These are phyloP conservation scores for Digitonthophagus gazella DNA, from an alignment of 2,888 invertebrate genomes.

Conservation along the genomic window DNA sequence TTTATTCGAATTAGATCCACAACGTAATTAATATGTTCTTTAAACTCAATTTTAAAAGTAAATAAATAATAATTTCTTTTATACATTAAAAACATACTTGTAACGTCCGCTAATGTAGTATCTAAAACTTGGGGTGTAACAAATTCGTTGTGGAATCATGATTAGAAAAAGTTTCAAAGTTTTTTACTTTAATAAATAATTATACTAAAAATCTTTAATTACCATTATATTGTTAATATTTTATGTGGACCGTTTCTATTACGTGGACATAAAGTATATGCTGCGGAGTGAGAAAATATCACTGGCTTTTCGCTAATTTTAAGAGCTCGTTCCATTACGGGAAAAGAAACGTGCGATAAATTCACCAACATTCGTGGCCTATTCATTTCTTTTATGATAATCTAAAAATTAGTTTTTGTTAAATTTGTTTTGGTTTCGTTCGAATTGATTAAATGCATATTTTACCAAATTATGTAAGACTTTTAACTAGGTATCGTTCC, in stretches of 20 bases:
- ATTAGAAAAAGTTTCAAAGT: conserved; percentile 51
- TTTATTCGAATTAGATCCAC: conserved; percentile 52
- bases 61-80: no score
- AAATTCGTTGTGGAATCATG: conserved; percentile 67
- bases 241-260: conserved; percentile 61
- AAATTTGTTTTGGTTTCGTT: no score
- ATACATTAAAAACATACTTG: conserved; percentile 59
- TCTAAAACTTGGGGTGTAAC: conserved; percentile 50
- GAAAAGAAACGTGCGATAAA: conserved; percentile 58
- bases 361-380: conserved; percentile 65
- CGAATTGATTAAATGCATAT: no score
- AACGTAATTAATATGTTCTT: conserved; percentile 57
- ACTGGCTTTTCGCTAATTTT: conserved; percentile 57
- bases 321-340: conserved; percentile 58
- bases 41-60: conserved; percentile 21
- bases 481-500: conserved; percentile 38
- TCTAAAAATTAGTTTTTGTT: conserved; percentile 44
- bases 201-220: no score
- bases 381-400: conserved; percentile 62
- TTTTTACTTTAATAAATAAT: conserved; percentile 4
- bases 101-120: conserved; percentile 65
- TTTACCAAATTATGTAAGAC: conserved; percentile 52
- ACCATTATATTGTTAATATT: conserved; percentile 54
- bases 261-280: conserved; percentile 54
- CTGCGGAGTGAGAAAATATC: conserved; percentile 63